Percentiles rank a stretch among this genome's conserved stretches.
These are phyloP conservation scores for Dendrocincla fuliginosa DNA, from an alignment of 2,797 vertebrate species.

Conservation along the genomic window DNA sequence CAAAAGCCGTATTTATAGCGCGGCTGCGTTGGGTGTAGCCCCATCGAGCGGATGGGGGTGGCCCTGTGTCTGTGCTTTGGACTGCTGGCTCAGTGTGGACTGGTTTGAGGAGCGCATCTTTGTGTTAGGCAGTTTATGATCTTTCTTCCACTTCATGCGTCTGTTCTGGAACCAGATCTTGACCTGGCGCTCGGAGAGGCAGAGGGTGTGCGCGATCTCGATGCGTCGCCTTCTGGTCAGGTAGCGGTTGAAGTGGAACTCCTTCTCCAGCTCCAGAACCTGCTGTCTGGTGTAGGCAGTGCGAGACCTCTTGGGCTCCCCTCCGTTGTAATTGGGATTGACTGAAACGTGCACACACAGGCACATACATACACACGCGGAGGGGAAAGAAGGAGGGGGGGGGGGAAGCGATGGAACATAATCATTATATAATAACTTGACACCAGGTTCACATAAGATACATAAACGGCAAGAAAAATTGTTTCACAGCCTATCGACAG, in stretches of 20 bases:
- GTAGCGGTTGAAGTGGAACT: slow-evolving; percentile 99
- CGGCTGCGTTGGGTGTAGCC: slow-evolving; percentile 70
- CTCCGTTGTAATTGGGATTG: slow-evolving; percentile 93
- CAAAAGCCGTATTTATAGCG: slow-evolving; percentile 60
- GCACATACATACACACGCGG: slow-evolving; percentile 20
- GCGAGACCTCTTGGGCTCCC: slow-evolving; percentile 97
- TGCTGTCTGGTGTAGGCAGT: slow-evolving; percentile 99
- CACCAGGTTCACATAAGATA: slow-evolving; percentile 76
- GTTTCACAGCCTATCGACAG: slow-evolving; percentile 79
- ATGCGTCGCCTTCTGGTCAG: slow-evolving; percentile 96
- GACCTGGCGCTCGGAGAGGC: slow-evolving; percentile 96
- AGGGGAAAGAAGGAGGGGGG: slow-evolving; percentile 30
- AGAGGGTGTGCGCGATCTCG: slow-evolving; percentile 97
- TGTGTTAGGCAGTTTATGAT: slow-evolving; percentile 98
- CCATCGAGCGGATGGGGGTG: slow-evolving; percentile 85
- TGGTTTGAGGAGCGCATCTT: slow-evolving; percentile 95
- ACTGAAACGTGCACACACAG: slow-evolving; percentile 79
- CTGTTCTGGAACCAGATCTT: slow-evolving; percentile 99
- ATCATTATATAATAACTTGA: slow-evolving; percentile 82
- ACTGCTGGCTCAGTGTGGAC: slow-evolving; percentile 82
- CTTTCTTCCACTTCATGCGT: slow-evolving; percentile 99
- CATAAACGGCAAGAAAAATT: slow-evolving; percentile 74
- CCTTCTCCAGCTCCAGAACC: slow-evolving; percentile 98
- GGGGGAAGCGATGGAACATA: slow-evolving; percentile 74
- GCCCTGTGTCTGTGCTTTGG: slow-evolving; percentile 89